These are phyloP conservation scores for Manis javanica DNA, from an alignment of 2,797 vertebrate species.

Conservation along the genomic window DNA sequence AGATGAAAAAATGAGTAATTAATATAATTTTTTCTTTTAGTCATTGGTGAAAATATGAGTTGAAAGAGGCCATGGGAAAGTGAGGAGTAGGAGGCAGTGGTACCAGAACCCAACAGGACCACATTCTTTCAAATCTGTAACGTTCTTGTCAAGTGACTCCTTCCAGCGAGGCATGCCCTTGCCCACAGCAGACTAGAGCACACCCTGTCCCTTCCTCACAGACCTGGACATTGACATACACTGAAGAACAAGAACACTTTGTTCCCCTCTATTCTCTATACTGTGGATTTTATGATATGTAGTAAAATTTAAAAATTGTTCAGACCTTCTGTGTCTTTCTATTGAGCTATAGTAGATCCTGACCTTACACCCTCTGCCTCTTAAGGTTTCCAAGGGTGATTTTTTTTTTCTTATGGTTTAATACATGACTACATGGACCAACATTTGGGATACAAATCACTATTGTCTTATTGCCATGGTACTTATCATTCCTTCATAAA, in stretches of 20 bases:
- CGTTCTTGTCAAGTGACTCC: not conserved
- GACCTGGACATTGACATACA: not conserved
- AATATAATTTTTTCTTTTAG: not conserved
- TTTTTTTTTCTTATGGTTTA: slow-evolving; percentile 54
- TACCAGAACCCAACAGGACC: not conserved
- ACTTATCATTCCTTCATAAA: slow-evolving; percentile 56
- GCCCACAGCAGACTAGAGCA: not conserved
- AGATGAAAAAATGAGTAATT: not conserved
- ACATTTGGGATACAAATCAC: slow-evolving; percentile 5
- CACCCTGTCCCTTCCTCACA: not conserved
- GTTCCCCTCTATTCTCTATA: not conserved
- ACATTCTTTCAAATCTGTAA: not conserved
- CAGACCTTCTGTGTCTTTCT: slow-evolving; percentile 4
- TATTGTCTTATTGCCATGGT: not conserved
- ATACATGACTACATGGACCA: slow-evolving; percentile 14
- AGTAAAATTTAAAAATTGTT: slow-evolving; percentile 2
- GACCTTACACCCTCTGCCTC: slow-evolving; percentile 44
- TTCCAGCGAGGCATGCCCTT: not conserved
- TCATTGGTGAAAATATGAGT: not conserved
- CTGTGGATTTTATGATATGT: not conserved
- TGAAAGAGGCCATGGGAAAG: not conserved
- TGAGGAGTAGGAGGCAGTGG: not conserved
- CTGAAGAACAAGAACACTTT: not conserved
- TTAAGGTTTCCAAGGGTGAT: slow-evolving; percentile 56
- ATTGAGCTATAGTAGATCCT: slow-evolving; percentile 31